Base-by-base conservation (phyloP, 2,888 invertebrate species). In the Neoscelio sp. region DNA sequence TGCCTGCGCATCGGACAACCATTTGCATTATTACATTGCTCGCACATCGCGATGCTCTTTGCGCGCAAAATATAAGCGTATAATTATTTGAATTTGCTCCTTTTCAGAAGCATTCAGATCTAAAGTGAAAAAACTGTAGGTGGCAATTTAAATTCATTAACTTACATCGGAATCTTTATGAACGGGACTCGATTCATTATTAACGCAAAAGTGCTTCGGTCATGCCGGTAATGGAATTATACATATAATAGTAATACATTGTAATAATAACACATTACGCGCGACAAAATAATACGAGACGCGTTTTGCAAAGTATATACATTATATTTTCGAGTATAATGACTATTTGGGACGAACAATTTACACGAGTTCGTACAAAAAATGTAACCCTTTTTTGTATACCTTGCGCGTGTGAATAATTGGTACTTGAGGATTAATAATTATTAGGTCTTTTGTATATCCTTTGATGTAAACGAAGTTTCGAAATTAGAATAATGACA, bases 141-240 rank as follows among this genome's bases (percentile, higher is more conserved):
- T 44, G 56, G 65, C 71, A 71, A 78, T 71, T 78, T 78, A 78
- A 78, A 71, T 78, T 71, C 71, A 78, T 77, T 65, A 68, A 30
- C 38, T 38, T 18, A 18, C 64, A 35, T 35, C 40, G 54, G 56
- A 48, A 35, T 58, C 28, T 20, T 65, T 18, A 20, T n/a, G 33
- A 67, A 67, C 52, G 30, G 12, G 46, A 35, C 58, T 58, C 44
- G 35, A 62, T 77, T 70, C 64, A 48, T 56, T 48, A 50, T 64
- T 30, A 42, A 38, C 17, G 20, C 23, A 58, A 58, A 74, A 74
- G 42, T 50, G 48, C n/a, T 33, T 12, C 20, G 56, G 65, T 65
- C 74, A 65, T 17, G 60, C 56, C 23, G 15, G 18, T 73, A 64
- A 64, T 54, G 56, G 48, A 64, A 74, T 56, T 73, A 73, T 54